phyloP scores from a whole-genome alignment of 1,140 invertebrate species.

The Drosophila truncata region DNA sequence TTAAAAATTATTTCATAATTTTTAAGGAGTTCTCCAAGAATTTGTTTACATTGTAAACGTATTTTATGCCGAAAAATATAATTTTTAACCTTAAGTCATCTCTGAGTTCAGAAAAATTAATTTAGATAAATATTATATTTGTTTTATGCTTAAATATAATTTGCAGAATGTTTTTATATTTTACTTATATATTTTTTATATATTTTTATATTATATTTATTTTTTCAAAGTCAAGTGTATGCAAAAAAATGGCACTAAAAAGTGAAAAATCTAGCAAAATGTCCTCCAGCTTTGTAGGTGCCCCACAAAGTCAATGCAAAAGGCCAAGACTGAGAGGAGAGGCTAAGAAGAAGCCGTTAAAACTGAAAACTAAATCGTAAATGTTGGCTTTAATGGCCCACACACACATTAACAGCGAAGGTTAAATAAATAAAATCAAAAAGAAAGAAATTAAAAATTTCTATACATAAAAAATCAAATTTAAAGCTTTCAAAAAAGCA shows the following conservation, averaged over 20 bases:
- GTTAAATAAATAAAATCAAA: neutral
- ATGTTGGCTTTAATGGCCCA: constrained; percentile 62
- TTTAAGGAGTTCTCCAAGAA: neutral
- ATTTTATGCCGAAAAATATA: neutral
- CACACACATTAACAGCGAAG: neutral
- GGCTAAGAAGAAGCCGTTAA: constrained; percentile 42
- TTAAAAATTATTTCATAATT: neutral
- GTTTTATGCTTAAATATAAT: neutral
- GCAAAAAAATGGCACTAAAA: constrained; percentile 7
- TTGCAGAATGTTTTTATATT: neutral
- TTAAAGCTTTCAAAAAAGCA: neutral
- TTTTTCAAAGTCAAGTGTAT: constrained; percentile 20
- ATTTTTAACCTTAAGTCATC: neutral
- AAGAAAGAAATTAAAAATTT: neutral
- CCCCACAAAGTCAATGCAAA: constrained; percentile 23
- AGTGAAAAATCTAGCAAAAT: neutral
- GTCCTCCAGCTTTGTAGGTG: constrained; percentile 20
- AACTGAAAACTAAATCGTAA: constrained; percentile 75
- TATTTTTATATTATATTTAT: too few relatives aligned
- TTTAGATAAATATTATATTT: neutral
- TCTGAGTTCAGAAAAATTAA: neutral
- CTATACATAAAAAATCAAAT: neutral
- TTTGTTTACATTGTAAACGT: neutral
- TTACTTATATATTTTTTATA: neutral
- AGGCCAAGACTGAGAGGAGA: constrained; percentile 27